Base-by-base conservation (phyloP, 1,140 invertebrate species). In the Heliothis subflexa region DNA sequence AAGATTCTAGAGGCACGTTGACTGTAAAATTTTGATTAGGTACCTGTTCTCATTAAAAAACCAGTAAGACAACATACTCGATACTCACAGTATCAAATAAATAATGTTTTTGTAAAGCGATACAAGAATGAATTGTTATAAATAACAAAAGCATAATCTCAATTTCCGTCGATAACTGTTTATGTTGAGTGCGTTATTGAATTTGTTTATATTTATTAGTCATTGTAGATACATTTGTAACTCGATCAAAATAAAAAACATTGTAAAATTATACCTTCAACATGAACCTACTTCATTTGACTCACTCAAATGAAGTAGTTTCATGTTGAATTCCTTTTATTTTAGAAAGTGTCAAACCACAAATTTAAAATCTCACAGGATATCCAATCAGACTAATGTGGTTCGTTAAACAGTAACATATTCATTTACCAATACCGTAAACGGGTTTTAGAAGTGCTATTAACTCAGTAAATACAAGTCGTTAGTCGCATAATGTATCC, bases 121-220 rank as follows among this genome's bases (percentile, higher is more conserved):
- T 52, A 75, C 57, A 61, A 62, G 40, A 61, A 50, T 75, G 16
- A 40, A 49, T 61, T 74, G 57, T 72, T 72, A 49, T 61, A 61
- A 74, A 74, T 62, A 61, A 62, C 55, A 16, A 61, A n/a, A 61
- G 49, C 1, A 49, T 74, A 62, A 40, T 72, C 50, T 57, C 33
- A 61, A 61, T 62, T 74, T 74, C 72, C 72, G 57, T 14, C 72
- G 72, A 81, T 70, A 85, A 80, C 83, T 80, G 71, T 78, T 83
- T 83, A 76, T 83, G 81, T 82, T 82, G 78, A 82, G 83, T 83
- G 81, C 83, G 81, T 82, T 83, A 83, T 81, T 25, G 75, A 49
- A 79, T 71, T 54, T 81, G 81, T 83, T 82, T 78, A 33, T 66
- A 16, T 68, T 68, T 25, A 47, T 66, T 66, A 47, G 54, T 47